These are phyloP conservation scores for Phataginus tricuspis DNA, from an alignment of 2,797 vertebrate species.

Conservation along the genomic window DNA sequence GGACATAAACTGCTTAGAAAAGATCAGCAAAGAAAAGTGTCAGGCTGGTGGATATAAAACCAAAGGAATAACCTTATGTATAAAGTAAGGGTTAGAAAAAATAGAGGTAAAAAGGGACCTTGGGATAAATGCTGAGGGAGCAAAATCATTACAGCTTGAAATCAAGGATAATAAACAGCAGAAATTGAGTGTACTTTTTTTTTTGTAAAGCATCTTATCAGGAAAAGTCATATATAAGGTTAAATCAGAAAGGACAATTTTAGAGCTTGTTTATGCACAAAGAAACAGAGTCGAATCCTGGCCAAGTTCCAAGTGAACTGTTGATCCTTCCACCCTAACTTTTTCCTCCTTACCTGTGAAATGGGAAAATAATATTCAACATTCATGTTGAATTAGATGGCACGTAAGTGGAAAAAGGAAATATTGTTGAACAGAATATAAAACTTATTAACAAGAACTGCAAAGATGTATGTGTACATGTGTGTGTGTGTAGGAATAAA, in stretches of 20 bases:
- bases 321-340: background rate
- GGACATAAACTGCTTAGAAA: conserved; percentile 76
- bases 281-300: background rate
- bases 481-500: background rate
- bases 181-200: conserved; percentile 73
- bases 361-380: background rate
- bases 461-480: background rate
- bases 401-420: background rate
- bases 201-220: conserved; percentile 67
- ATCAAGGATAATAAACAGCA: conserved; percentile 75
- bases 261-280: background rate
- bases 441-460: background rate
- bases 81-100: conserved; percentile 80
- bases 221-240: conserved; percentile 9
- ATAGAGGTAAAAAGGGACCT: background rate
- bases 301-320: background rate
- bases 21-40: conserved; percentile 73
- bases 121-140: conserved; percentile 49
- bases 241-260: conserved; percentile 36
- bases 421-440: background rate
- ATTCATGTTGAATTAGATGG: background rate
- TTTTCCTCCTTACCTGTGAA: background rate
- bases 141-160: conserved; percentile 79
- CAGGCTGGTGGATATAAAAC: conserved; percentile 68
- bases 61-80: conserved; percentile 71